Base-by-base conservation (phyloP, 1,140 invertebrate species). In the Elymnias hypermnestra region DNA sequence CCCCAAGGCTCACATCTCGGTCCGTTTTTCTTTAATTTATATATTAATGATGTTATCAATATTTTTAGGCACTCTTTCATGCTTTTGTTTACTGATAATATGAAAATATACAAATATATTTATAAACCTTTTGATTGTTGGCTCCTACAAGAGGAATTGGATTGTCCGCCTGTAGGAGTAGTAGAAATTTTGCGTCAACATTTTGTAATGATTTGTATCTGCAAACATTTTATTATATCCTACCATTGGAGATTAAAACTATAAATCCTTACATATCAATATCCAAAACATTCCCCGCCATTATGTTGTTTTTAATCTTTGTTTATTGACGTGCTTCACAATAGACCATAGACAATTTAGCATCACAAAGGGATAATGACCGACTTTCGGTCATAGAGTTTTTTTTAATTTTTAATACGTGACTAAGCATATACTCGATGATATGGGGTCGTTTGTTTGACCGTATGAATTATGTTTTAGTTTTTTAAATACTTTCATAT, bases 181-280 rank as follows among this genome's bases (percentile, higher is more conserved):
- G n/a, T n/a, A n/a, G n/a, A n/a, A n/a, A n/a, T n/a, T n/a, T n/a
- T n/a, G n/a, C n/a, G n/a, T n/a, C n/a, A n/a, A n/a, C n/a, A n/a
- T n/a, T n/a, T n/a, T n/a, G n/a, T n/a, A n/a, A n/a, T n/a, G n/a
- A n/a, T n/a, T n/a, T n/a, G n/a, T n/a, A n/a, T n/a, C n/a, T n/a
- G n/a, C n/a, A n/a, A 29, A 5, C 1, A 13, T 1, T 4, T 10
- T 10, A 28, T 3, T 12, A 12, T 12, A 12, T 12, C 26, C 26
- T 5, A 29, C 2, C 2, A 5, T 12, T 29, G 4, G 26, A 3
- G 29, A 7, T 33, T 15, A 15, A 21, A 6, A 1, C 13, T 15
- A 15, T 33, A 33, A 63, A 70, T 66, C 62, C 59, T 44, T 36
- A 70, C 70, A 50, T 72, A 62, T 72, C 59, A 70, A 70, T 73